These are phyloP conservation scores for Hiodon tergisus DNA, from an alignment of 2,113 vertebrate species.

Conservation along the genomic window DNA sequence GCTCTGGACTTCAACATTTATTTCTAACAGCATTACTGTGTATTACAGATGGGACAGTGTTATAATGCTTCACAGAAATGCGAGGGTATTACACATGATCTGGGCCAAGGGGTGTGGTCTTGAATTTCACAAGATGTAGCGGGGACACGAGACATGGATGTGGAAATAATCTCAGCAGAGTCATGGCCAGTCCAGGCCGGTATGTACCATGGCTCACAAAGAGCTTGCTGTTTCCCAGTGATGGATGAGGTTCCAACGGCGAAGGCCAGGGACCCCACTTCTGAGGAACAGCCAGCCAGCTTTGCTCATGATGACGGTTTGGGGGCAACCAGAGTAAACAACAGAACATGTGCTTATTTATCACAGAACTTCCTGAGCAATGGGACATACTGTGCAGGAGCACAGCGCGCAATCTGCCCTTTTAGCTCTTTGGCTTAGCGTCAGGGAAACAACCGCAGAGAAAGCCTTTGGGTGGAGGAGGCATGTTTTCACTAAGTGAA, in stretches of 20 bases:
- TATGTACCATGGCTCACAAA: slow-evolving; percentile 1
- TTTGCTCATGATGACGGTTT: not conserved
- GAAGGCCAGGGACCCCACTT: not conserved
- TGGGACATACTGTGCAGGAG: not conserved
- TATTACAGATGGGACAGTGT: too few relatives aligned
- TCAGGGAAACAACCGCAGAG: not conserved
- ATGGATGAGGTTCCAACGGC: not conserved
- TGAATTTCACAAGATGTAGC: not conserved
- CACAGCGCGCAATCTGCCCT: not conserved
- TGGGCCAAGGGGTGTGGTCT: not conserved
- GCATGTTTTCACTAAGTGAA: too few relatives aligned
- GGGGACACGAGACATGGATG: not conserved
- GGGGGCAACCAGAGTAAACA: not conserved
- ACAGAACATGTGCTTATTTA: not conserved
- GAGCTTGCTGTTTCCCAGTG: slow-evolving; percentile 5
- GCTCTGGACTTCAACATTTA: too few relatives aligned
- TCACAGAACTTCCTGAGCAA: not conserved
- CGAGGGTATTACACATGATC: too few relatives aligned
- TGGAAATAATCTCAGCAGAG: not conserved
- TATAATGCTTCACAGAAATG: too few relatives aligned
- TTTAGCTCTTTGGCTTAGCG: not conserved
- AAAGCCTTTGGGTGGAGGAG: not conserved
- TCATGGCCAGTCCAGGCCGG: slow-evolving; percentile 13
- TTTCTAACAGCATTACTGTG: too few relatives aligned
- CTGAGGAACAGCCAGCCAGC: not conserved